A percentile compares a stretch with the other conserved stretches of the same genome.
Conservation (phyloP, 1,140 invertebrate genomes). For the Condylostylus longicornis region DNA sequence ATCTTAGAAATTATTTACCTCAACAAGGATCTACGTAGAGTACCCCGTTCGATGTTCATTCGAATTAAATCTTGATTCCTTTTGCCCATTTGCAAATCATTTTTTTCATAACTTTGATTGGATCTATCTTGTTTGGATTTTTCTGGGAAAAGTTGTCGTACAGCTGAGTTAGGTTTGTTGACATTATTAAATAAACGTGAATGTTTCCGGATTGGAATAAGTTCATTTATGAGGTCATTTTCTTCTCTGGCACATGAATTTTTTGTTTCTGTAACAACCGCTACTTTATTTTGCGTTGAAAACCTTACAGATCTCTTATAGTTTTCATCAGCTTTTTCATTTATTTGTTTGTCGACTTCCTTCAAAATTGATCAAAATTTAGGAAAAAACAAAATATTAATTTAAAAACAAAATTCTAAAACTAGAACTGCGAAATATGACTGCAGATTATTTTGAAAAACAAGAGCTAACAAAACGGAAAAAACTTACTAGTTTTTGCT, state of each 20-base stretch:
- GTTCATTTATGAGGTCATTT: slow-evolving; percentile 26
- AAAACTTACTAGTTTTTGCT: no score
- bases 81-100: no score
- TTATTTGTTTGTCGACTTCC: no score
- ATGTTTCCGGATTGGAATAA: slow-evolving; percentile 30
- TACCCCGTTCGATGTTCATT: slow-evolving; percentile 56
- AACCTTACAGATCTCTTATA: slow-evolving; percentile 30
- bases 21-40: slow-evolving; percentile 50
- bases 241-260: slow-evolving; percentile 16
- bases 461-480: no score
- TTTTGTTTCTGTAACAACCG: slow-evolving; percentile 13
- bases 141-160: slow-evolving; percentile 55
- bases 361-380: no score
- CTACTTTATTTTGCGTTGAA: slow-evolving; percentile 19
- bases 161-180: slow-evolving; percentile 47
- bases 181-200: slow-evolving; percentile 31
- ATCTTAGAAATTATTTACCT: slow-evolving; percentile 38
- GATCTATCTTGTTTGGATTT: no score
- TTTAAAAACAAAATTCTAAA: no score
- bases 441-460: no score
- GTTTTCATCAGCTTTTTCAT: slow-evolving; percentile 24
- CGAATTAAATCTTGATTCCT: no score
- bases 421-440: no score
- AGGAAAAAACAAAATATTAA: no score
- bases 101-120: no score